Evolutionary conservation across 1,140 invertebrate species (phyloP), one percentile per base, ranked within the genome.

Genomic region (Mya arenaria): DNA sequence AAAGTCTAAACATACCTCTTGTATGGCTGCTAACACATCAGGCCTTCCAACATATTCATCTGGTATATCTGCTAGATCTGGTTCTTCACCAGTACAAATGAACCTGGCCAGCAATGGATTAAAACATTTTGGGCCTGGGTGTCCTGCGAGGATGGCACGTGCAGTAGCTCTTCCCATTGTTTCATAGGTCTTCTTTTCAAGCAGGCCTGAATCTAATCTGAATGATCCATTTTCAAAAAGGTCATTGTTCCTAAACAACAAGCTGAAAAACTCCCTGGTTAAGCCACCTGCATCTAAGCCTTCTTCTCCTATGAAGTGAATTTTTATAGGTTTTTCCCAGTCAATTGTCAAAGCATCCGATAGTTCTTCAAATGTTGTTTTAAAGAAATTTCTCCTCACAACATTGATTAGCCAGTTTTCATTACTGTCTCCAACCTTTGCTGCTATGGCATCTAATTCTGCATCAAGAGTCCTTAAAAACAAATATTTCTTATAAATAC

Each of bases 41-140:
- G 65, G 37, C 48, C 65, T 69, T 36, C 65, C 65, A 69, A 69
- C 48, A 69, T 44, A 36, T 41, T 69, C 37, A 30, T 69, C 41
- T 44, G 37, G 41, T 10, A 69, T 48, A 69, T 69, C 36, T 23
- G 15, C 65, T 41, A 69, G 25, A 44, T 69, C 48, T 69, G 65
- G 65, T 69, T 44, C 48, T 69, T 69, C 19, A 41, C 65, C 65
- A 69, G 19, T 69, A 69, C 39, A 69, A 41, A 69, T 69, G 65
- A 44, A 69, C 48, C 48, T 41, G 10, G 65, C 41, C 30, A 69
- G 30, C 37, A 44, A 69, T 69, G 41, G 41, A 69, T 69, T 30
- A 37, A 69, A 69, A 48, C 65, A 69, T 28, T 69, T 36, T 36
- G 65, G 65, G 15, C 65, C 65, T 69, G 65, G 65, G 65, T 69